Evolutionary conservation across 1,140 invertebrate genomes (phyloP), one percentile per base, ranked within the genome.

Genomic region (Arion vulgaris): DNA sequence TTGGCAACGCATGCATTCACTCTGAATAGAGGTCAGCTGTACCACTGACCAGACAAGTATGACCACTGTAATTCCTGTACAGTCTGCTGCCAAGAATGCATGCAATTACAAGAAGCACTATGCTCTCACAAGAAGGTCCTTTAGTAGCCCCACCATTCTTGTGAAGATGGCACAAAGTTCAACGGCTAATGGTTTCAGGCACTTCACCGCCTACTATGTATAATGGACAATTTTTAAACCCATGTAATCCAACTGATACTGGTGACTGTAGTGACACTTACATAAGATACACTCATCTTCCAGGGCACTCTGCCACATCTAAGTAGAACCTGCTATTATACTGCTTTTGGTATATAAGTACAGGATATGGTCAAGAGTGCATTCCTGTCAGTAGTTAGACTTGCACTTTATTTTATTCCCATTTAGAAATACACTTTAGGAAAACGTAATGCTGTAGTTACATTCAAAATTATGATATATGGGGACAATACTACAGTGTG

Each of bases 121-220:
- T 79, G 83, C 88, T 51, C 82, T 87, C 53, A 87, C 86, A 62
- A 78, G 88, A 66, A 83, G 88, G 28, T 85, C 87, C 19, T 89
- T 86, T 72, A 86, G 78, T 79, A 88, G 85, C 83, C 88, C 88
- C 51, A 88, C 88, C 15, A 85, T 88, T 77, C 82, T 89, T 80
- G 87, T 89, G 51, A 89, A 89, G 81, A 89, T 85, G 87, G 88
- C 85, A 88, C 79, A 89, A 89, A 86, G 86, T 89, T 66, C 88
- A 89, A 66, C 75, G 87, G 77, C 80, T 89, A 2, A 89, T 89
- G 87, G 85, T 89, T 74, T 85, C 88, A 38, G 80, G 81, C 32
- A 81, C 80, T 34, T 83, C 83, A 39, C 83, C 85, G 69, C 57
- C 82, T 5, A 85, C 77, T 23, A 76, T 85, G 80, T 86, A 86